A percentile compares a stretch with the other conserved stretches of the same genome.
phyloP scores from a whole-genome alignment of 2,113 vertebrate species.

The Hypomesus transpacificus region DNA sequence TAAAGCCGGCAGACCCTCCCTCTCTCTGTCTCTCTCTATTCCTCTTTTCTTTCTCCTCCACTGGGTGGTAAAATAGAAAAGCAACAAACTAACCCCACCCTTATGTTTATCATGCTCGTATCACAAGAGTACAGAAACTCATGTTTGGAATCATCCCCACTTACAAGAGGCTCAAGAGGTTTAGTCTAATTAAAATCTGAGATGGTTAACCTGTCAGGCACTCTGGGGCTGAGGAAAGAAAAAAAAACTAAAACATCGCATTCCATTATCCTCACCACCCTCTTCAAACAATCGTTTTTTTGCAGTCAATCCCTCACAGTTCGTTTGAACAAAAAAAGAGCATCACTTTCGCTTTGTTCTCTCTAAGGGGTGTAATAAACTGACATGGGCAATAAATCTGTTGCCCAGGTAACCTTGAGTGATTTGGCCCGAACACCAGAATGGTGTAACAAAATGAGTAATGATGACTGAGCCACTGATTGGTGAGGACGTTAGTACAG shows the following conservation, averaged over 20 bases:
- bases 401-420: too few relatives aligned
- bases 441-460: too few relatives aligned
- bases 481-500: constrained; percentile 2
- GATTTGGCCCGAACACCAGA: too few relatives aligned
- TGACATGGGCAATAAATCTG: constrained; percentile 15
- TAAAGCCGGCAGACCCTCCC: constrained; percentile 39
- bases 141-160: constrained; percentile 17
- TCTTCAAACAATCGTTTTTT: constrained; percentile 47
- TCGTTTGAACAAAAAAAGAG: constrained; percentile 40
- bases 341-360: constrained; percentile 53
- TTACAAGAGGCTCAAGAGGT: constrained; percentile 12
- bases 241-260: constrained; percentile 48
- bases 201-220: constrained; percentile 44
- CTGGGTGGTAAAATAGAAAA: constrained; percentile 10
- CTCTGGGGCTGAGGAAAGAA: constrained; percentile 24
- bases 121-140: constrained; percentile 13
- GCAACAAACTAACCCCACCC: constrained; percentile 37
- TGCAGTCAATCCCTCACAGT: constrained; percentile 36
- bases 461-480: too few relatives aligned
- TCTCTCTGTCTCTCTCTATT: constrained; percentile 17
- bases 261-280: constrained; percentile 46
- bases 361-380: constrained; percentile 43
- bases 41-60: not conserved
- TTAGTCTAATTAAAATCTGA: constrained; percentile 1
- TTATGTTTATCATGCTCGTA: constrained; percentile 26